Base-by-base conservation (phyloP, 2,797 vertebrate species). In the Scolopax rusticola region DNA sequence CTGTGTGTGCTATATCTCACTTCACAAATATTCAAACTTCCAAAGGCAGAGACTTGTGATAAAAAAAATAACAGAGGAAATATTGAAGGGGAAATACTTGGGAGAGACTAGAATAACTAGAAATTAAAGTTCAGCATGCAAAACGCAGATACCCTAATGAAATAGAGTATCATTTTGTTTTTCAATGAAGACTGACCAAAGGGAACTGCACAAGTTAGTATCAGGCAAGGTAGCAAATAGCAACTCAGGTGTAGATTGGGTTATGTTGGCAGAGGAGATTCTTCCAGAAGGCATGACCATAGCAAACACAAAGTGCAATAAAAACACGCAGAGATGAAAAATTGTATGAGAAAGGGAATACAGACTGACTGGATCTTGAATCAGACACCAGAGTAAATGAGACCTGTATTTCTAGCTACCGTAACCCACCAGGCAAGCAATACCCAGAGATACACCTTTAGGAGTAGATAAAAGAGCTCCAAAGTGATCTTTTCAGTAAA, bases 401-500 rank as follows among this genome's bases (percentile, higher is more conserved):
- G 50, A 84, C 75, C 33, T 76, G 0, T 48, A 88, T 76, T 93
- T 95, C 85, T 43, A 94, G 77, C 38, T 63, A 50, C 40, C 67
- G 57, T 5, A 30, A 90, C 33, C 48, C 79, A 85, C 16, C 24
- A 81, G 53, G 47, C 54, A 86, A 76, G 59, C 54, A 84, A 84
- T 6, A 86, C 24, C 41, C 50, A 2, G 0, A 79, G 59, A 82
- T 9, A 67, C 47, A 89, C 74, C 61, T 69, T 63, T 11, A 82
- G 68, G 20, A 94, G 74, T 4, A 82, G 80, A 95, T 84, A 95
- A 94, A 91, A 79, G 21, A 91, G 51, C 81, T 32, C 93, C 64
- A 74, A 51, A 92, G 63, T 45, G 80, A 95, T 77, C 40, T 93
- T 76, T 86, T 59, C 54, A 21, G 30, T 20, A 73, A 73, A 94